phyloP scores from a whole-genome alignment of 2,888 invertebrate species.

The Julus scandinavius region DNA sequence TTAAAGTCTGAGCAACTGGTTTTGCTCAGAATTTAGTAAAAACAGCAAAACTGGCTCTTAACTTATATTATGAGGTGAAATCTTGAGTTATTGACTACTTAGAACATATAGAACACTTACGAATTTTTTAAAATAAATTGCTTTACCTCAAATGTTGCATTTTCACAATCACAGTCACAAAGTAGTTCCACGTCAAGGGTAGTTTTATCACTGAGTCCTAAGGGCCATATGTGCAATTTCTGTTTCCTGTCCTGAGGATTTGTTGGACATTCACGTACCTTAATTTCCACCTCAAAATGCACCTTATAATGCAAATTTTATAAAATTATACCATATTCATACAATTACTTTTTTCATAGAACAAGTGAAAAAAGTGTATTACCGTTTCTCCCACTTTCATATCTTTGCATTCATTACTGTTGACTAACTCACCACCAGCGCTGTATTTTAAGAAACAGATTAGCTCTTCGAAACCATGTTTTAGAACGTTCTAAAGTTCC shows the following conservation, averaged over 20 bases:
- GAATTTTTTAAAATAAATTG: too few relatives aligned
- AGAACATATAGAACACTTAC: too few relatives aligned
- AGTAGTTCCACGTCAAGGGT: constrained; percentile 89
- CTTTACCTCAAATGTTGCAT: constrained; percentile 71
- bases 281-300: constrained; percentile 67
- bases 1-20: too few relatives aligned
- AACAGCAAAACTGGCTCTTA: neutral
- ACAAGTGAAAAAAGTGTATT: too few relatives aligned
- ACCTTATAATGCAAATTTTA: constrained; percentile 59
- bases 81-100: too few relatives aligned
- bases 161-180: constrained; percentile 95
- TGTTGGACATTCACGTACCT: constrained; percentile 84
- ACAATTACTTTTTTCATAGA: too few relatives aligned
- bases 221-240: constrained; percentile 88
- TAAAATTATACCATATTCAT: too few relatives aligned
- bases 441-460: neutral
- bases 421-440: neutral
- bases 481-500: neutral
- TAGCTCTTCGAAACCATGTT: neutral
- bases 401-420: neutral
- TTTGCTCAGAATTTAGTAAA: too few relatives aligned
- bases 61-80: too few relatives aligned
- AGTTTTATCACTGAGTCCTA: constrained; percentile 90
- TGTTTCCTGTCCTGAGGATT: constrained; percentile 80
- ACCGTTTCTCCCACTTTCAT: neutral